A percentile compares a stretch with the other conserved stretches of the same genome.
phyloP scores from a whole-genome alignment of 2,113 vertebrate genomes.

The Nyctibius bracteatus region DNA sequence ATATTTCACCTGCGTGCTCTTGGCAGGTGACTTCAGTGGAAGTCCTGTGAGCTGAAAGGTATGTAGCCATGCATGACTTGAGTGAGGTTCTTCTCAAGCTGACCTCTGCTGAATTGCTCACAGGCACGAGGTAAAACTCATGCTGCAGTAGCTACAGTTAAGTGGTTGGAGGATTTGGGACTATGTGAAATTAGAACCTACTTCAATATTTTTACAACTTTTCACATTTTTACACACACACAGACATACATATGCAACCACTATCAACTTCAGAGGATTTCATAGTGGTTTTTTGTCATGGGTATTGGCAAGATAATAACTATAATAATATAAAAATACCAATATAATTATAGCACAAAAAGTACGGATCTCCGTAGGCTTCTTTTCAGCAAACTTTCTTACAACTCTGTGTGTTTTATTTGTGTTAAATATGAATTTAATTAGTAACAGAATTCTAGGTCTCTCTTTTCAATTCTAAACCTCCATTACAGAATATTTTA shows the following conservation, averaged over 20 bases:
- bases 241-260: not conserved
- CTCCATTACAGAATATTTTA: conserved; percentile 63
- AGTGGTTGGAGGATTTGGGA: not conserved
- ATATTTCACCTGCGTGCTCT: not conserved
- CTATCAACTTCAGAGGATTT: not conserved
- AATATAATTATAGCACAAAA: conserved; percentile 49
- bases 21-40: not conserved
- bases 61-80: not conserved
- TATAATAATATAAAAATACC: conserved; percentile 33
- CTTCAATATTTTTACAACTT: conserved; percentile 49
- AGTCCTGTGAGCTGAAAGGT: not conserved
- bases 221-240: not conserved
- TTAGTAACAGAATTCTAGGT: conserved; percentile 47
- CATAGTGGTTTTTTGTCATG: not conserved
- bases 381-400: conserved; percentile 28
- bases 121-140: not conserved
- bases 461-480: conserved; percentile 41
- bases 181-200: not conserved
- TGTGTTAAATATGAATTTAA: conserved; percentile 47
- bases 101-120: not conserved
- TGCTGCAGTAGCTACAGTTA: not conserved
- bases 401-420: conserved; percentile 1
- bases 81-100: not conserved
- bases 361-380: not conserved
- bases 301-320: conserved; percentile 51